Evolutionary conservation across 2,797 vertebrate genomes (phyloP), one percentile per base, ranked within the genome.

Genomic region (Myotis planiceps): DNA sequence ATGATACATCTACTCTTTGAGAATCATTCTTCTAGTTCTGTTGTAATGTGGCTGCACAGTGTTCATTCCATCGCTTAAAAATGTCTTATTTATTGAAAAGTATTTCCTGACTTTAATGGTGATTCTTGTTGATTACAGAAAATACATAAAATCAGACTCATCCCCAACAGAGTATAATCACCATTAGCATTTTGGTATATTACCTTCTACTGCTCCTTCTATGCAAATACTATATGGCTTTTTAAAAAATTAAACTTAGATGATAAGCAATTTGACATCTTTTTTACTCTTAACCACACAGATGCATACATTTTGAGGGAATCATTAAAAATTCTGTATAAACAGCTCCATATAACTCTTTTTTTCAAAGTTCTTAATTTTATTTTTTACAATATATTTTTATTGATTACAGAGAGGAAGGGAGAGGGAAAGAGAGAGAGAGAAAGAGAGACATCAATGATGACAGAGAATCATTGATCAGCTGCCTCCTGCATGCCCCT

Each of bases 311-410:
- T 69, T 76, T 76, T 71, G 19, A 51, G 10, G 25, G 37, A 15
- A 21, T 75, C 76, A 58, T 15, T 53, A 76, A 72, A 96, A 86
- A 55, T 69, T 72, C 12, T 79, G 68, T 69, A 79, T 21, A 68
- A 92, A 71, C 10, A 86, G 14, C 25, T 66, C 23, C n/a, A 34
- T 23, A 8, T 27, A 34, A 81, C 32, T 72, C 18, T 69, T 68
- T 90, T 90, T 85, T 45, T 60, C 37, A 32, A 92, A 78, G 42
- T 69, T 91, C 25, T 88, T 88, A 86, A 75, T 92, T 92, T 37
- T 51, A 69, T 18, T 51, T 25, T 45, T n/a, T 81, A 45, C 5
- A 55, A 25, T 29, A 60, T 29, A 60, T 60, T 29, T 60, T 60
- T 60, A 29, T 29, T 58, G 25, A 60, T 60, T 60, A 14, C 58